Conservation (phyloP, 2,888 invertebrate species). For the Horisme vitalbata region DNA sequence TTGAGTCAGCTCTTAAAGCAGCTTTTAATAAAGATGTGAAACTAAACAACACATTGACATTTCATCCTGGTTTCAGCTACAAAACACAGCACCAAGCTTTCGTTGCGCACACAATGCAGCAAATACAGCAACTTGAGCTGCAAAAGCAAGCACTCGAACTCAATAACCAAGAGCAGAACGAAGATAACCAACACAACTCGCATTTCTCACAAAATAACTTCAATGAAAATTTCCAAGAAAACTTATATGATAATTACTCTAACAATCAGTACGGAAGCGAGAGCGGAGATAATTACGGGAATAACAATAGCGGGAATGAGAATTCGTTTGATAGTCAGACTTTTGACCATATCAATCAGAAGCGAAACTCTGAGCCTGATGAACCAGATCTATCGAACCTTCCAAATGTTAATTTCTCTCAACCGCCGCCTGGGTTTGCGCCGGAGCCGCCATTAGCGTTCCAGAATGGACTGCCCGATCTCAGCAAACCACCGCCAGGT, state of each 20-base stretch:
- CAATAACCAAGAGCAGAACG: conserved; percentile 65
- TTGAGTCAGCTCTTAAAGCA: no score
- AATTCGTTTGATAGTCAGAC: conserved; percentile 76
- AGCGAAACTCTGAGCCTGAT: conserved; percentile 52
- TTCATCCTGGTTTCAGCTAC: conserved; percentile 80
- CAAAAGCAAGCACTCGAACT: conserved; percentile 87
- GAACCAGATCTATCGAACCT: conserved; percentile 63
- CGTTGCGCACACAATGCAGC: conserved; percentile 94
- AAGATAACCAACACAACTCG: conserved; percentile 54
- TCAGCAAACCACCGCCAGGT: conserved; percentile 94
- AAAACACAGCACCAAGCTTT: conserved; percentile 98
- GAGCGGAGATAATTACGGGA: conserved; percentile 69
- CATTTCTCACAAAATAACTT: conserved; percentile 64
- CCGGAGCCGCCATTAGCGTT: conserved; percentile 69
- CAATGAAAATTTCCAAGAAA: conserved; percentile 60
- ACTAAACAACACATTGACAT: not conserved
- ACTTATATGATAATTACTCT: conserved; percentile 59
- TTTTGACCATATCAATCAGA: conserved; percentile 68
- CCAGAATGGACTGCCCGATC: conserved; percentile 88
- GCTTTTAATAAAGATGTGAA: no score
- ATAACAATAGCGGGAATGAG: conserved; percentile 78
- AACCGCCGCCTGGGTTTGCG: conserved; percentile 74
- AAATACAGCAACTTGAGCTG: conserved; percentile 92
- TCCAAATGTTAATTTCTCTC: conserved; percentile 74
- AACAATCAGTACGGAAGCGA: conserved; percentile 68